Evolutionary conservation across 1,140 invertebrate species (phyloP), one percentile per base, ranked within the genome.

Genomic region (Drosophila erecta): DNA sequence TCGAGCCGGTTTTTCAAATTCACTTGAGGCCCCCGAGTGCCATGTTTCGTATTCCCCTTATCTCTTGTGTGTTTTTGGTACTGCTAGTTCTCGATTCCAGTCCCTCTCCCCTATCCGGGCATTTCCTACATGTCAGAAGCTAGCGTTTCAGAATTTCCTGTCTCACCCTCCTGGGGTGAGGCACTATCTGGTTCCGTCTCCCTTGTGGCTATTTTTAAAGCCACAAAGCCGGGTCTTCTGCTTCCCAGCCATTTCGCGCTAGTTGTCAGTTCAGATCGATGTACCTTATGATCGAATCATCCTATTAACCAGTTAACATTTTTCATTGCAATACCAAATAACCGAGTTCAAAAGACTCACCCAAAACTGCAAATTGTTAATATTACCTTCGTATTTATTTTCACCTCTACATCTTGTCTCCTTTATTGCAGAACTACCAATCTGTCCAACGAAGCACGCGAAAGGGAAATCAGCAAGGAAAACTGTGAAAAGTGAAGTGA

Each of bases 1-100:
- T 40, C 57, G 43, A 70, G 65, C 67, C 67, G 65, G 67, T 70
- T 71, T 70, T 56, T 20, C 43, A 40, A 50, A 70, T 41, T 57
- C 27, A 47, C 46, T 70, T 70, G 41, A 38, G 27, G 3, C 37
- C 46, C 20, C 20, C n/a, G 43, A 38, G 65, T 70, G 40, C 15
- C 37, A 20, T 33, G 33, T 17, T 35, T 15, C 15, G n/a, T 27
- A 38, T 69, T 27, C 20, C 27, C 55, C 51, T 57, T 71, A 71
- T 71, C 64, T 57, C 27, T 22, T 37, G 27, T 67, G 35, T 44
- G 60, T 67, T 53, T 64, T 51, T 12, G 64, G 46, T 41, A 49
- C 35, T 51, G n/a, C 44, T 24, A 50, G 27, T 17, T 64, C 37
- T 27, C n/a, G 20, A 24, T 50, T 35, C 14, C 27, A 44, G 40